These are phyloP conservation scores for Haemorhous mexicanus DNA, from an alignment of 2,113 vertebrate genomes.

Conservation along the genomic window DNA sequence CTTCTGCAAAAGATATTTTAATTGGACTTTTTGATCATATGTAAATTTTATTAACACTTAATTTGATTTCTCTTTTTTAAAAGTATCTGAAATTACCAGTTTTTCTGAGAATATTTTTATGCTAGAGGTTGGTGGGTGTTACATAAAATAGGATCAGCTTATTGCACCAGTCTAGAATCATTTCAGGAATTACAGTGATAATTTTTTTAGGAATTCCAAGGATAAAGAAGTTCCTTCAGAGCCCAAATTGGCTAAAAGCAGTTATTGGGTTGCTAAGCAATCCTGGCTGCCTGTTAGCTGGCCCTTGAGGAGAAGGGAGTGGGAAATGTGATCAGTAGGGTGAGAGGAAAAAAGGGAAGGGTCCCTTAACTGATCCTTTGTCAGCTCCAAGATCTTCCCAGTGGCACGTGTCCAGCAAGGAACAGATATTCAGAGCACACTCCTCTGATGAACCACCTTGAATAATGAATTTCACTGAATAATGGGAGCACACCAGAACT, in stretches of 20 bases:
- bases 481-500: not conserved
- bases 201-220: not conserved
- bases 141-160: not conserved
- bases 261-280: constrained; percentile 13
- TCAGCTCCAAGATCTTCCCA: not conserved
- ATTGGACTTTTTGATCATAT: not conserved
- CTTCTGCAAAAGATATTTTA: not conserved
- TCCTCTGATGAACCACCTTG: not conserved
- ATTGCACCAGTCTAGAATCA: not conserved
- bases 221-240: not conserved
- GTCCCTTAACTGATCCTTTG: not conserved
- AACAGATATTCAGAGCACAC: not conserved
- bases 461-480: not conserved
- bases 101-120: not conserved
- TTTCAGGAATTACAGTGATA: not conserved
- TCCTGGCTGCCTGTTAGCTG: constrained; percentile 3
- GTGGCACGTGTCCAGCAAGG: not conserved
- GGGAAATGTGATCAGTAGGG: not conserved
- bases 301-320: not conserved
- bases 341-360: not conserved
- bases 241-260: not conserved
- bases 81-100: not conserved
- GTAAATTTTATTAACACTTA: not conserved
- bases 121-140: not conserved
- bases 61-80: not conserved